Evolutionary conservation across 2,888 invertebrate genomes (phyloP), one percentile per base, ranked within the genome.

Genomic region (Acanthopleura granulata): DNA sequence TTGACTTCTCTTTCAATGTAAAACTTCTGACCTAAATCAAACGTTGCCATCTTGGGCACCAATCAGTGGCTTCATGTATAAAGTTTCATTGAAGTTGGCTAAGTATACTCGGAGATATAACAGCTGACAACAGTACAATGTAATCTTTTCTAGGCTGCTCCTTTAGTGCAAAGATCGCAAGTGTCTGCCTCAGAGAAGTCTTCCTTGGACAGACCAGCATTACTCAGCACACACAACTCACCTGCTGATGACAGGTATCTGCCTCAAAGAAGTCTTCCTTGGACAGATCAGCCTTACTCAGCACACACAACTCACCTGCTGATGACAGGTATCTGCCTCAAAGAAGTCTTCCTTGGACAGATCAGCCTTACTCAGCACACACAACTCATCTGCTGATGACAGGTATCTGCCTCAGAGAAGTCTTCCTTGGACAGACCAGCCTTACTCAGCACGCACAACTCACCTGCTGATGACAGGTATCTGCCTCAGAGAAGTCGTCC

Each of bases 351-450:
- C 96, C 81, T 94, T 94, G 82, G 94, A 94, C 0, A 98, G 93
- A 0, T 98, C 98, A 22, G 94, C 96, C 88, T 95, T 93, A 79
- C 94, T 95, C 0, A 98, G 91, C n/a, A 96, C 95, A 89, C 94
- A 92, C 83, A 96, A 93, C 87, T 98, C 76, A 87, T 86, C 76
- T 77, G 77, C 1, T 85, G n/a, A n/a, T n/a, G n/a, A n/a, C 80
- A 84, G 6, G 88, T 90, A 74, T 87, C 87, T n/a, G 89, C 86
- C 15, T 85, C 81, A 0, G 86, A 80, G 75, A 96, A 94, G 77
- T 94, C 93, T 81, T 97, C 96, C 81, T 94, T 94, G 82, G 94
- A 94, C 0, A 98, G 93, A 0, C 98, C 98, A 22, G 94, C 96
- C 88, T 95, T 93, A 79, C 94, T 94, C 0, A 98, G 91, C n/a